Evolutionary conservation across 2,888 invertebrate genomes (phyloP).

Genomic region (Rhamphomyia laevipes): DNA sequence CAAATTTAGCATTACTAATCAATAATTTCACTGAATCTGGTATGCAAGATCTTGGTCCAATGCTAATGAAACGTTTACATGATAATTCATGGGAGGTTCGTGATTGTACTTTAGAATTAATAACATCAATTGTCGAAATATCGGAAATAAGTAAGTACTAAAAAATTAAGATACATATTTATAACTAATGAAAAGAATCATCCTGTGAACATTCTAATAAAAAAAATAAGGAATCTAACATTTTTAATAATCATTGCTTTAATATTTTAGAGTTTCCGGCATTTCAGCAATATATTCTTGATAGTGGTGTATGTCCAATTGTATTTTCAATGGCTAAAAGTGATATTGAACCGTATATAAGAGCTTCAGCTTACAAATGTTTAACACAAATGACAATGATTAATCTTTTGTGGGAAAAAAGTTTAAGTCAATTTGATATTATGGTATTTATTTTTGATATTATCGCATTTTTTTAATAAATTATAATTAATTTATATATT

Average conservation of each 20-base stretch:
- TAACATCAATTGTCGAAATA: conserved; percentile 56
- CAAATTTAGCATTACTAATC: conserved; percentile 60
- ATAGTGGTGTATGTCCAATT: conserved; percentile 51
- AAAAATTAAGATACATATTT: too few relatives aligned
- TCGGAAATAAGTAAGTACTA: conserved; percentile 54
- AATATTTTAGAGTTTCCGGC: conserved; percentile 55
- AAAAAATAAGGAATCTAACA: too few relatives aligned
- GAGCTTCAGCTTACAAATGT: conserved; percentile 62
- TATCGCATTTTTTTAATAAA: conserved; percentile 6
- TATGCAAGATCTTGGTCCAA: conserved; percentile 52
- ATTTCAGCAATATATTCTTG: conserved; percentile 57
- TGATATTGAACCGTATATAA: conserved; percentile 63
- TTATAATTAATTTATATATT: conserved; percentile 6
- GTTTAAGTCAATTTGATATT: conserved; percentile 46
- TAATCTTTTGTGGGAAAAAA: conserved; percentile 52
- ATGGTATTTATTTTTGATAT: conserved; percentile 39
- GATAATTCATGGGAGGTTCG: conserved; percentile 68
- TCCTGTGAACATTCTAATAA: too few relatives aligned
- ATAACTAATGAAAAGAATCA: too few relatives aligned
- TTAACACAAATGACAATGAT: conserved; percentile 55
- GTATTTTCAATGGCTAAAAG: conserved; percentile 52
- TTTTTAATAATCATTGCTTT: not conserved
- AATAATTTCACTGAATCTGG: conserved; percentile 52
- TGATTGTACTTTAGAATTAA: conserved; percentile 62
- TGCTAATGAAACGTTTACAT: conserved; percentile 56